These are phyloP conservation scores for Apogon talboti DNA, from an alignment of 2,797 vertebrate species.

Conservation along the genomic window DNA sequence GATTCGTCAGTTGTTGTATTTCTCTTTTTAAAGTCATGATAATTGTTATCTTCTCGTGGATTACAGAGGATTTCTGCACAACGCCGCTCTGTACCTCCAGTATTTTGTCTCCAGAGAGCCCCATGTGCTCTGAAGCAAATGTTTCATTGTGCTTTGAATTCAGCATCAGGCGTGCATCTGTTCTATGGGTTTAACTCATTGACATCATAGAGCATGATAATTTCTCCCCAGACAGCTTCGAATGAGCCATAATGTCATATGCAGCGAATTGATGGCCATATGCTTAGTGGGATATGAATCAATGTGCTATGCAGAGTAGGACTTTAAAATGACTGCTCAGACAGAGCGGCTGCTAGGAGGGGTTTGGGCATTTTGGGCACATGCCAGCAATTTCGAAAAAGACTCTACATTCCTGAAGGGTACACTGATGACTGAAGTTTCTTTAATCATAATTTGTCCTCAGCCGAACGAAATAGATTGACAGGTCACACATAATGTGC, in stretches of 20 bases:
- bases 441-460: constrained; percentile 37
- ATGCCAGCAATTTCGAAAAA: constrained; percentile 9
- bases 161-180: constrained; percentile 62
- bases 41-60: constrained; percentile 19
- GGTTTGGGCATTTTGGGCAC: constrained; percentile 20
- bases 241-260: constrained; percentile 66
- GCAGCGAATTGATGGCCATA: constrained; percentile 53
- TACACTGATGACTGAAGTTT: constrained; percentile 23
- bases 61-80: constrained; percentile 24
- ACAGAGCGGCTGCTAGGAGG: constrained; percentile 12
- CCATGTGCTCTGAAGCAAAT: constrained; percentile 44
- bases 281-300: constrained; percentile 63
- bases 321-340: constrained; percentile 35
- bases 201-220: constrained; percentile 60
- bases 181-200: constrained; percentile 65
- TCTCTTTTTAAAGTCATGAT: background rate
- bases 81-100: constrained; percentile 14
- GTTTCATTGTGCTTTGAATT: constrained; percentile 61
- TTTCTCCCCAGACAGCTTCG: constrained; percentile 70
- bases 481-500: constrained; percentile 37
- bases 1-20: too few relatives aligned
- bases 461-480: constrained; percentile 31
- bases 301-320: constrained; percentile 21
- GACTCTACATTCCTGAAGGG: constrained; percentile 15
- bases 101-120: constrained; percentile 46